Conservation (phyloP, 2,113 vertebrate genomes). For the Prinia subflava region DNA sequence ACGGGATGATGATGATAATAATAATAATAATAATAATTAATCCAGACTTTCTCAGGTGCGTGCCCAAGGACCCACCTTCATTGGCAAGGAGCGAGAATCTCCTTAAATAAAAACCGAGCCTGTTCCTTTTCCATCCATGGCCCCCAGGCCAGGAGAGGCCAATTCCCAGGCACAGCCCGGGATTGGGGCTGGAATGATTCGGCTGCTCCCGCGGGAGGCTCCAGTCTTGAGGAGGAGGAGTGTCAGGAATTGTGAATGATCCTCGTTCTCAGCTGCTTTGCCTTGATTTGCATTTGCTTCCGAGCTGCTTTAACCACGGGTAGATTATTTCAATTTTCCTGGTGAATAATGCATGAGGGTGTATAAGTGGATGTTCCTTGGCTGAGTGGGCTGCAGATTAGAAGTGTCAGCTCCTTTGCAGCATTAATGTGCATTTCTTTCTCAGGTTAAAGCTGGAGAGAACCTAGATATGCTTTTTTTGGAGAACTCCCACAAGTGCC, state of each 20-base stretch:
- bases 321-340: constrained; percentile 36
- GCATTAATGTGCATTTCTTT: constrained; percentile 34
- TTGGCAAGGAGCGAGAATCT: background rate
- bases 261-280: background rate
- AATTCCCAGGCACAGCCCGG: rapidly evolving
- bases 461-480: constrained; percentile 29
- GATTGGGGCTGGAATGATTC: background rate
- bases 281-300: constrained; percentile 44
- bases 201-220: background rate
- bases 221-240: background rate
- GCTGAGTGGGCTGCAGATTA: constrained; percentile 60
- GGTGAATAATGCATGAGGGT: constrained; percentile 60
- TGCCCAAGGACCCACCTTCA: background rate
- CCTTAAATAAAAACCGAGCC: background rate
- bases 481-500: constrained; percentile 51
- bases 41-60: background rate
- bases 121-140: background rate
- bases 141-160: background rate
- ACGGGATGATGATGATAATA: background rate
- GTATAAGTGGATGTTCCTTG: constrained; percentile 53
- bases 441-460: constrained; percentile 41
- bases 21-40: no score
- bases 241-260: constrained; percentile 34
- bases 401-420: constrained; percentile 62
- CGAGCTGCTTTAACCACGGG: constrained; percentile 26